phyloP scores from a whole-genome alignment of 30 jellyfish, hydroid and myxozoan genomes.

The Chrysaora quinquecirrha region DNA sequence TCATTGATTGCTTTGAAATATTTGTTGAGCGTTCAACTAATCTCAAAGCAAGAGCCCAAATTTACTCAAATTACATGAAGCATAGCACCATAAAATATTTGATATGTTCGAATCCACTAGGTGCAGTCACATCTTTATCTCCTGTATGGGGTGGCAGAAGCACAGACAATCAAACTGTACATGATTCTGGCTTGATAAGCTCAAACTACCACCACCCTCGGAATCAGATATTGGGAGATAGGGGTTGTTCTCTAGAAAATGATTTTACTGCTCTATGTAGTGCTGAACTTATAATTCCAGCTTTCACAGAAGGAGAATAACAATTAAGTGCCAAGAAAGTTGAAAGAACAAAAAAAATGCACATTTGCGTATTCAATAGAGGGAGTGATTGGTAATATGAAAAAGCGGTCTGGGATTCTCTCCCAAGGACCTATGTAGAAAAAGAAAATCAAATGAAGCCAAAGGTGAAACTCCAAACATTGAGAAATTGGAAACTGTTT shows the following conservation, averaged over 20 bases:
- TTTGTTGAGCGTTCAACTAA: neutral
- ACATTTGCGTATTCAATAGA: constrained; percentile 35
- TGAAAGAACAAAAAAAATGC: constrained; percentile 28
- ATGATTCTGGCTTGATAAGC: constrained; percentile 1
- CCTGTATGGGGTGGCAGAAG: constrained; percentile 55
- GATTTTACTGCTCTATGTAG: no score
- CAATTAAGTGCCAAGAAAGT: constrained; percentile 5
- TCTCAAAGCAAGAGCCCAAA: no score
- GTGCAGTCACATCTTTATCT: constrained; percentile 49
- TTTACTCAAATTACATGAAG: constrained; percentile 14
- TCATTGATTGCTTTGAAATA: constrained; percentile 46
- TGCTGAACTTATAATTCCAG: no score
- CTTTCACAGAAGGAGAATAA: no score
- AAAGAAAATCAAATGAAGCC: no score
- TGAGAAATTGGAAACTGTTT: constrained; percentile 63
- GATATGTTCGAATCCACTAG: constrained; percentile 60
- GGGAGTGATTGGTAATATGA: constrained; percentile 36
- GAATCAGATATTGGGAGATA: constrained; percentile 12
- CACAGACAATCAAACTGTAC: no score
- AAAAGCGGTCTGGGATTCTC: constrained; percentile 41
- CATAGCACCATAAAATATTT: no score
- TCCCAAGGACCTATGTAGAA: constrained; percentile 27
- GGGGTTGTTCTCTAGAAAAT: constrained; percentile 6
- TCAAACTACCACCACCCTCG: constrained; percentile 9
- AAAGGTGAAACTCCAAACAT: no score